These are phyloP conservation scores for Leptobrachium leishanense DNA, from an alignment of 2,113 vertebrate species.

Conservation along the genomic window DNA sequence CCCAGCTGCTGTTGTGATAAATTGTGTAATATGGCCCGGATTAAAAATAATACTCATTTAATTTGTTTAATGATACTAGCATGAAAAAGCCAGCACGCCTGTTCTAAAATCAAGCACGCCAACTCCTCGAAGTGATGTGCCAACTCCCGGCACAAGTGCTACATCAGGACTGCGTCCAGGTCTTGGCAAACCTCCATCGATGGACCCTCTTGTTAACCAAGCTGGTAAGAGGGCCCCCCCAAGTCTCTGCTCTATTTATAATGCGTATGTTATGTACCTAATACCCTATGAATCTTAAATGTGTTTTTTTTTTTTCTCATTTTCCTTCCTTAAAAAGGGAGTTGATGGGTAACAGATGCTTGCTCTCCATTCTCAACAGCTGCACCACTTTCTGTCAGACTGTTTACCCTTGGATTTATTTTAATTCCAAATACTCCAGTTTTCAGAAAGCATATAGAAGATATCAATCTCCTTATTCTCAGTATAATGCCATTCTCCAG, in stretches of 20 bases:
- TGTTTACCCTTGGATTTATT: slow-evolving; percentile 59
- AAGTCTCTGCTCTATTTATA: slow-evolving; percentile 37
- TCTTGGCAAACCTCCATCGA: slow-evolving; percentile 85
- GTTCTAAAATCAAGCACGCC: slow-evolving; percentile 93
- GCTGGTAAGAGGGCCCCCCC: slow-evolving; percentile 71
- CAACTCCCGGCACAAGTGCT: slow-evolving; percentile 87
- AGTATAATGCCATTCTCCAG: slow-evolving; percentile 50
- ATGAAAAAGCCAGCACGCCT: slow-evolving; percentile 92
- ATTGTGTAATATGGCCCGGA: slow-evolving; percentile 71
- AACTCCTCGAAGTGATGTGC: slow-evolving; percentile 86
- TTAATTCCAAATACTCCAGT: slow-evolving; percentile 59
- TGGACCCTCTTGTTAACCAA: slow-evolving; percentile 90
- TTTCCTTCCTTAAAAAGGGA: slow-evolving; percentile 50
- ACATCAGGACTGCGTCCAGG: slow-evolving; percentile 85
- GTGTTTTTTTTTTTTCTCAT: slow-evolving; percentile 40
- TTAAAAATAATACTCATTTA: slow-evolving; percentile 78
- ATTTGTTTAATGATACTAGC: slow-evolving; percentile 82
- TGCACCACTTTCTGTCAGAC: slow-evolving; percentile 52
- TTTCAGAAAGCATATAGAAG: slow-evolving; percentile 53
- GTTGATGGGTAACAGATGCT: slow-evolving; percentile 62
- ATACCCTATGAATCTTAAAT: slow-evolving; percentile 49
- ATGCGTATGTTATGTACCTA: slow-evolving; percentile 34
- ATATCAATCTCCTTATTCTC: slow-evolving; percentile 57
- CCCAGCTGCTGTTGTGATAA: slow-evolving; percentile 75
- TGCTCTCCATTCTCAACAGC: slow-evolving; percentile 57